These are phyloP conservation scores for Rhynchomys soricoides DNA, from an alignment of 2,113 vertebrate genomes.

Conservation along the genomic window DNA sequence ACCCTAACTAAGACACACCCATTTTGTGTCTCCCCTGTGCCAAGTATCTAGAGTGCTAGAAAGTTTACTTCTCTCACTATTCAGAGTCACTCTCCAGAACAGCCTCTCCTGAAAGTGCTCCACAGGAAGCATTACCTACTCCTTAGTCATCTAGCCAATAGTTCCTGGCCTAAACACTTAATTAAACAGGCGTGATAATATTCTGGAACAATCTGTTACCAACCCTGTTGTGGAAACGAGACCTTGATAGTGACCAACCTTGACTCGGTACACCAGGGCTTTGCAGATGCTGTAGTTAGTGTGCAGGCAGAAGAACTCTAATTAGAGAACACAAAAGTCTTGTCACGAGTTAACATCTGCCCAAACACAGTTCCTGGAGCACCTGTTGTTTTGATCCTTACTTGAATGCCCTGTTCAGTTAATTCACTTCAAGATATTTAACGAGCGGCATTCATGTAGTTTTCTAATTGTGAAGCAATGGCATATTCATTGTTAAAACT, in stretches of 20 bases:
- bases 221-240: conserved; percentile 11
- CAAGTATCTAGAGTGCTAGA: not conserved
- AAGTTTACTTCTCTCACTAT: not conserved
- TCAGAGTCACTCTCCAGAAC: too few relatives aligned
- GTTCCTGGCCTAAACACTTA: conserved; percentile 1
- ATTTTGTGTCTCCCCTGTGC: not conserved
- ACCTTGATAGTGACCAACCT: not conserved
- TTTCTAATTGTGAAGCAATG: conserved; percentile 4
- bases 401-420: conserved; percentile 25
- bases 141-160: not conserved
- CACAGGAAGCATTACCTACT: not conserved
- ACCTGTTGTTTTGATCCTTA: conserved; percentile 7
- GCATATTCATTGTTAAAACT: not conserved
- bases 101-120: not conserved
- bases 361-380: conserved; percentile 26
- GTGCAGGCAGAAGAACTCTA: not conserved
- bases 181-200: conserved; percentile 48
- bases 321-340: conserved; percentile 29
- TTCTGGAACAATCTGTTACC: conserved; percentile 41
- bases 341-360: not conserved
- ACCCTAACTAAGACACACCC: not conserved
- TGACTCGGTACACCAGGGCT: not conserved
- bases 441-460: not conserved
- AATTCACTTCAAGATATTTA: conserved; percentile 13
- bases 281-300: not conserved